These are phyloP conservation scores for Drosophila mercatorum DNA, from an alignment of 2,888 invertebrate species.

Conservation along the genomic window DNA sequence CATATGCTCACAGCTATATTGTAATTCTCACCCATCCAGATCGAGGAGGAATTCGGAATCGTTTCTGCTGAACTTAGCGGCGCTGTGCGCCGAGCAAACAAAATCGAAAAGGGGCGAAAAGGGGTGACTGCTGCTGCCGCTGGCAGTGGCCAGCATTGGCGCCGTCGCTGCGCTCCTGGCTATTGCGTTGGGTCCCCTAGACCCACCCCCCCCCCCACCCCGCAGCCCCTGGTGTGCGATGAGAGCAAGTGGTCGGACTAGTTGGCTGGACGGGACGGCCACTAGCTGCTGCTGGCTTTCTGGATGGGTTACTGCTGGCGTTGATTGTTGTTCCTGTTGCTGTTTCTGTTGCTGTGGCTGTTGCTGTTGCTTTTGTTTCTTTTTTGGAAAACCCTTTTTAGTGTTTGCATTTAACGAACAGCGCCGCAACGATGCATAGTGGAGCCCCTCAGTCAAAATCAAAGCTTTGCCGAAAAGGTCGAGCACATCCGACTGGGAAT, in stretches of 20 bases:
- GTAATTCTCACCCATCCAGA: background rate
- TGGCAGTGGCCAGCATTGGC: constrained; percentile 33
- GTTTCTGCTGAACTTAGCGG: constrained; percentile 20
- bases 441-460: background rate
- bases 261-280: constrained; percentile 44
- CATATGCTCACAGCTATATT: background rate
- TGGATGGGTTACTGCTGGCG: constrained; percentile 30
- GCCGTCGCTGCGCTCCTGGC: constrained; percentile 22
- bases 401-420: constrained; percentile 79
- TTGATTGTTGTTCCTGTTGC: constrained; percentile 25
- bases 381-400: constrained; percentile 69
- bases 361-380: constrained; percentile 24
- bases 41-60: background rate
- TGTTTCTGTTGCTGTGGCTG: constrained; percentile 28
- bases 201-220: constrained; percentile 1
- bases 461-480: background rate
- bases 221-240: constrained; percentile 21
- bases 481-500: too few relatives aligned
- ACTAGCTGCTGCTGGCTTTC: constrained; percentile 43
- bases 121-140: constrained; percentile 63
- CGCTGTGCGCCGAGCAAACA: constrained; percentile 61
- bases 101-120: constrained; percentile 76
- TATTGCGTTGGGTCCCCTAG: constrained; percentile 21
- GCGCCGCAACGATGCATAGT: constrained; percentile 51
- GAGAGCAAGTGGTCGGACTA: constrained; percentile 26